Percentiles rank a stretch among this genome's conserved stretches.
Evolutionary conservation across 2,888 invertebrate species (phyloP).

Genomic region (Pedicia rivosa): DNA sequence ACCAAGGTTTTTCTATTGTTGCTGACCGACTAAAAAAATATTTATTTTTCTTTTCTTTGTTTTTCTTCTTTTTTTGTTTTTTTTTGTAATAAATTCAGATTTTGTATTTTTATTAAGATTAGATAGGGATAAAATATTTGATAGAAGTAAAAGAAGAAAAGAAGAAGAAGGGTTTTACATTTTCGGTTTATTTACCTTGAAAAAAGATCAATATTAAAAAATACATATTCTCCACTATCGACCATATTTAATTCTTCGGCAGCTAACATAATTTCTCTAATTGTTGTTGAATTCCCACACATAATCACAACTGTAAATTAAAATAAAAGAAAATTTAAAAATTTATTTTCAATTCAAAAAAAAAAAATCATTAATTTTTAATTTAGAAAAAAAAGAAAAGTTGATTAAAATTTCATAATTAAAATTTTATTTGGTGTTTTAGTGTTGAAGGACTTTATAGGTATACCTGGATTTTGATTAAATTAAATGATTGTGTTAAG

Average conservation of each 20-base stretch:
- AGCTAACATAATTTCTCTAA: slow-evolving; percentile 83
- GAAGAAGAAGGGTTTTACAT: not conserved
- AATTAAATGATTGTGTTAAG: no score
- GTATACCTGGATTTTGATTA: no score
- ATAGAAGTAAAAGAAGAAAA: no score
- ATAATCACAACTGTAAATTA: slow-evolving; percentile 78
- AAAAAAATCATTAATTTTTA: no score
- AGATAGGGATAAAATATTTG: no score
- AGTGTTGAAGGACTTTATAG: no score
- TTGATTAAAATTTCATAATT: no score
- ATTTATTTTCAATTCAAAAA: not conserved
- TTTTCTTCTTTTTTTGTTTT: not conserved
- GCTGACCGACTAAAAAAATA: slow-evolving; percentile 36
- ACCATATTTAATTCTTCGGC: slow-evolving; percentile 93
- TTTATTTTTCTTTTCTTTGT: not conserved
- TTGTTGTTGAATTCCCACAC: slow-evolving; percentile 78
- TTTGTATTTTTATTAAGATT: no score
- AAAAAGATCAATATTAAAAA: slow-evolving; percentile 94
- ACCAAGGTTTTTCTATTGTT: slow-evolving; percentile 69
- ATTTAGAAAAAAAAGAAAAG: no score
- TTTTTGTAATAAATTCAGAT: not conserved
- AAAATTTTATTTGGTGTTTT: no score
- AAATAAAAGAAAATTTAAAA: not conserved
- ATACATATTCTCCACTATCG: slow-evolving; percentile 91
- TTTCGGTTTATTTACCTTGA: slow-evolving; percentile 61